These are phyloP conservation scores for Drosophila mimetica DNA, from an alignment of 2,888 invertebrate genomes.

Conservation along the genomic window DNA sequence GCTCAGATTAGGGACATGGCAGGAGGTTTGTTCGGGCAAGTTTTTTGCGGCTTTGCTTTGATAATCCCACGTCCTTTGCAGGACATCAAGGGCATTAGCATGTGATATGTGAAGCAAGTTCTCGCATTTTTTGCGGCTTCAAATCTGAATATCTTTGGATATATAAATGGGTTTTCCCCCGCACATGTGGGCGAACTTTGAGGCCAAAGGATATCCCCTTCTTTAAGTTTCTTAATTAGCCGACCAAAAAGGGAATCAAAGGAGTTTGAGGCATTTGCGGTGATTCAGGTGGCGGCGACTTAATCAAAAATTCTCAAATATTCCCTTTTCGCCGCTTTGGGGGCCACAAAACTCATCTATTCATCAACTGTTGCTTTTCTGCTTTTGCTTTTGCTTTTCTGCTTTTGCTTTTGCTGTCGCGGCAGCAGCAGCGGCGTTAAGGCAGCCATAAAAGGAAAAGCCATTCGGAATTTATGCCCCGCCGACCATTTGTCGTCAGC, in stretches of 20 bases:
- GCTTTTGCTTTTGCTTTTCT: conserved; percentile 1
- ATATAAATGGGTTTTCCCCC: conserved; percentile 20
- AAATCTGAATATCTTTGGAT: conserved; percentile 15
- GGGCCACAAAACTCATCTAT: conserved; percentile 6
- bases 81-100: conserved; percentile 43
- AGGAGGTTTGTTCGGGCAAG: conserved; percentile 31
- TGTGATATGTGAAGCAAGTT: conserved; percentile 44
- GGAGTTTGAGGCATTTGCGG: conserved; percentile 11
- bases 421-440: conserved; percentile 1
- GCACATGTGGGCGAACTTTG: background rate
- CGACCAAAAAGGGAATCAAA: conserved; percentile 6
- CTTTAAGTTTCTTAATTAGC: conserved; percentile 24
- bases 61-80: conserved; percentile 38
- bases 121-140: conserved; percentile 13
- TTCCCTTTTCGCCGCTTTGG: background rate
- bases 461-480: conserved; percentile 23
- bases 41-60: conserved; percentile 48
- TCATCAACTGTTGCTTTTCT: conserved; percentile 40
- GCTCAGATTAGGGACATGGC: conserved; percentile 33
- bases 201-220: conserved; percentile 1
- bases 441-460: conserved; percentile 27
- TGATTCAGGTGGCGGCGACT: conserved; percentile 18
- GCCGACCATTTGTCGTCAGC: conserved; percentile 41
- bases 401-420: conserved; percentile 8
- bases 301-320: conserved; percentile 19